These are phyloP conservation scores for Mionectes macconnelli DNA, from an alignment of 2,113 vertebrate genomes.

Conservation along the genomic window DNA sequence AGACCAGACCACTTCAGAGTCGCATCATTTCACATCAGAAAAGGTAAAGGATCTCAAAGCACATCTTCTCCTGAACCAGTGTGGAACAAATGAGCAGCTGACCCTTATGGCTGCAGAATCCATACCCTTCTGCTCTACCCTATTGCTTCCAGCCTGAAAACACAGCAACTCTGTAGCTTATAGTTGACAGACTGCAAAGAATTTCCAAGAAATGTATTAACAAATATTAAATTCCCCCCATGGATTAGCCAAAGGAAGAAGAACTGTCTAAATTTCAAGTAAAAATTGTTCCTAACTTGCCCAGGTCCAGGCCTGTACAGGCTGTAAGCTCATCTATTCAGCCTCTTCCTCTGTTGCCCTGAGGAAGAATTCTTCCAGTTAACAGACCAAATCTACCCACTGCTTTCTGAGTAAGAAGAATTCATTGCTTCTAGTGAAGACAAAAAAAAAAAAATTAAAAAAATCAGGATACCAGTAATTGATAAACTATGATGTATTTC, in stretches of 20 bases:
- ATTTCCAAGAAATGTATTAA: neutral
- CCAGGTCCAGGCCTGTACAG: neutral
- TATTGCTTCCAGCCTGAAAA: neutral
- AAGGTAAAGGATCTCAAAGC: neutral
- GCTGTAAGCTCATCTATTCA: neutral
- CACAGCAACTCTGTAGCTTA: neutral
- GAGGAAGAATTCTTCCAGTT: neutral
- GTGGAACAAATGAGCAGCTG: neutral
- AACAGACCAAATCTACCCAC: neutral
- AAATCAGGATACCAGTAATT: neutral
- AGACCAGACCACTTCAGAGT: neutral
- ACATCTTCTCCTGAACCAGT: neutral
- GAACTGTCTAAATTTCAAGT: neutral
- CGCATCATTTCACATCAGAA: accelerated
- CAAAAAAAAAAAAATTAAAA: neutral
- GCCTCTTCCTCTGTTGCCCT: neutral
- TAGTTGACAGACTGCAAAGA: neutral
- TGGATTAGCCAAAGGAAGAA: neutral
- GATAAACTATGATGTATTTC: neutral
- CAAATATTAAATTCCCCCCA: neutral
- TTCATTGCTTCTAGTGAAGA: neutral
- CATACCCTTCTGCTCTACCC: neutral
- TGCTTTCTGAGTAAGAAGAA: neutral
- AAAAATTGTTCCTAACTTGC: neutral
- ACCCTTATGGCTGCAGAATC: neutral